Percentiles rank a stretch among this genome's conserved stretches.
phyloP scores from a whole-genome alignment of 2,113 vertebrate genomes.

The Coreoperca whiteheadi region DNA sequence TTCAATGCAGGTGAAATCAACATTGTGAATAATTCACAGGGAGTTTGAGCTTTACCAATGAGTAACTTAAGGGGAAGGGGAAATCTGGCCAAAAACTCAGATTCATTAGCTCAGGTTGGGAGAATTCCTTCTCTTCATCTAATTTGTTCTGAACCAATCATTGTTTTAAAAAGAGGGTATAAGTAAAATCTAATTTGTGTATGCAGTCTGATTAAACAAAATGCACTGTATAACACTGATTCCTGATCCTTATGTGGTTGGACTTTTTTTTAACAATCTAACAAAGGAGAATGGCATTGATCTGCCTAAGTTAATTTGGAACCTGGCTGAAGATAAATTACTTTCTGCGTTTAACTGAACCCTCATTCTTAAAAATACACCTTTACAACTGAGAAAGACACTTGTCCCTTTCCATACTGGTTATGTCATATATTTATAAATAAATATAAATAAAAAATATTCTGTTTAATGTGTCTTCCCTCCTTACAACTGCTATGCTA shows the following conservation, averaged over 20 bases:
- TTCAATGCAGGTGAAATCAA: not conserved
- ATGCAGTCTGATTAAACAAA: fast-evolving
- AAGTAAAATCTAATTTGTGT: not conserved
- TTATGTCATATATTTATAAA: too few species aligned
- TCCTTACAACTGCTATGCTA: too few species aligned
- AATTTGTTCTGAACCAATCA: not conserved
- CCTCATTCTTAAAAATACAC: not conserved
- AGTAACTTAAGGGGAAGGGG: conserved; percentile 29
- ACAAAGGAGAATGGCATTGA: not conserved
- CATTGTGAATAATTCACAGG: not conserved
- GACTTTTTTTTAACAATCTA: fast-evolving
- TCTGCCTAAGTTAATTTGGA: not conserved
- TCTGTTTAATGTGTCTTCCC: too few species aligned
- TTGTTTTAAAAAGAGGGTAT: fast-evolving
- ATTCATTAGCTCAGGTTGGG: not conserved
- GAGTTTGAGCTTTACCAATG: conserved; percentile 32
- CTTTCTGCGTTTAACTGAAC: not conserved
- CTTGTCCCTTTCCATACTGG: too few species aligned
- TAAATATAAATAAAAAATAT: too few species aligned
- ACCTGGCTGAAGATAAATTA: not conserved
- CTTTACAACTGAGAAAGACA: not conserved
- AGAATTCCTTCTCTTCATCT: not conserved
- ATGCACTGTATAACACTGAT: too few species aligned
- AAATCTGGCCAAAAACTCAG: not conserved
- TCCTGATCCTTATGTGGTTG: not conserved